Evolutionary conservation across 2,797 vertebrate genomes (phyloP), one percentile per base, ranked within the genome.

Genomic region (Fringilla coelebs): DNA sequence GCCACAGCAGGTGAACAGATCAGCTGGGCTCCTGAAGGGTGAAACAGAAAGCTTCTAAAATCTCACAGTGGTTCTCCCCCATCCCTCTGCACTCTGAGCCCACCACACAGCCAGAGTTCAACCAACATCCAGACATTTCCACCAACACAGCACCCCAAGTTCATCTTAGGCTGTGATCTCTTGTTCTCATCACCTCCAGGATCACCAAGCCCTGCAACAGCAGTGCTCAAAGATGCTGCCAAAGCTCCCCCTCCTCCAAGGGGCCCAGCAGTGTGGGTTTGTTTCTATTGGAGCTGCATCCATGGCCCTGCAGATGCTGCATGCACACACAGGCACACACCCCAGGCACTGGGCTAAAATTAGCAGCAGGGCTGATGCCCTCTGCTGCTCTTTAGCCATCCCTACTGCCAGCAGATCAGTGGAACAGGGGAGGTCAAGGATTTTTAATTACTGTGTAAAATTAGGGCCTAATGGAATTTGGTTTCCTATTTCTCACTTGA

Each of bases 391-490:
- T 89, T 76, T 14, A 72, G 84, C 88, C 60, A n/a, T 22, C 18
- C 2, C 0, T 20, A 34, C 51, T 76, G 85, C 71, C 76, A 79
- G 67, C 2, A 76, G 54, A 84, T 17, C 11, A 70, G 17, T 9
- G 36, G 32, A 31, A 85, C 7, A 4, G 11, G 41, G 24, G 43
- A 79, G 66, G 82, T 51, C 82, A 81, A 18, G 51, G 60, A 86
- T 89, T 96, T 95, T 89, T 92, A 93, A 96, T 93, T 92, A 89
- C 85, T 46, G 34, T 26, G 43, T 66, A 82, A 92, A 94, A 95
- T 85, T 26, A 80, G 41, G 58, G 43, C 26, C 63, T 91, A 85
- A 85, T 74, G 93, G 41, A 85, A 77, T 90, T 71, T 55, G 65
- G 78, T 87, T 90, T 89, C 61, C 73, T 80, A 34, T 93, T 90